Evolutionary conservation across 2,888 invertebrate species (phyloP).

Genomic region (Galerucella nymphaeae): DNA sequence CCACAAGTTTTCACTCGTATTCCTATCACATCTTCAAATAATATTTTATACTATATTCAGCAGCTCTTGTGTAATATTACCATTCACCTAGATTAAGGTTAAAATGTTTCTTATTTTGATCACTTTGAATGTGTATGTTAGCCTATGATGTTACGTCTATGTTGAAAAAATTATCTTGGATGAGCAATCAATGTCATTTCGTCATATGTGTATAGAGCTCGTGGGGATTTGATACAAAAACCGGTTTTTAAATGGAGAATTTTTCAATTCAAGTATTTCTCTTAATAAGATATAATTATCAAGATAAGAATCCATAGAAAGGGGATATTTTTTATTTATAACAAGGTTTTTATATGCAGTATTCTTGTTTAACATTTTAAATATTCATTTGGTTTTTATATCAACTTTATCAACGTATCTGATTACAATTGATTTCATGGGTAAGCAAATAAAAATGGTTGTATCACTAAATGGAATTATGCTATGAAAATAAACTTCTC

Average conservation of each 20-base stretch:
- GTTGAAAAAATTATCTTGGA: slow-evolving; percentile 35
- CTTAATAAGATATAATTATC: slow-evolving; percentile 36
- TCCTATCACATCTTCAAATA: no score
- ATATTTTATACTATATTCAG: no score
- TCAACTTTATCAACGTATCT: not conserved
- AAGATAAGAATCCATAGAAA: slow-evolving; percentile 20
- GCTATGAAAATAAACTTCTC: not conserved
- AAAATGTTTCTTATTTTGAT: no score
- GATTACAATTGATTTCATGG: not conserved
- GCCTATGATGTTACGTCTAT: not conserved
- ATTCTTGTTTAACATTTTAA: not conserved
- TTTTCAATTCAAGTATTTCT: slow-evolving; percentile 36
- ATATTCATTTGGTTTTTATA: not conserved
- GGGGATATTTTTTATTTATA: not conserved
- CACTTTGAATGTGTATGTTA: no score
- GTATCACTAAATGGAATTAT: not conserved
- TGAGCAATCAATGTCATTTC: slow-evolving; percentile 52
- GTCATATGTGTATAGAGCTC: slow-evolving; percentile 44
- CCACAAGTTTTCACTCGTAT: no score
- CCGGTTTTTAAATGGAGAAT: slow-evolving; percentile 46
- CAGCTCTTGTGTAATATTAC: no score
- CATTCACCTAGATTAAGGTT: no score
- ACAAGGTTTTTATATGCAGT: not conserved
- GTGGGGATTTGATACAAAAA: slow-evolving; percentile 47
- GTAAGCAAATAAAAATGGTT: not conserved